Percentiles rank a stretch among this genome's conserved stretches.
Evolutionary conservation across 2,113 vertebrate species (phyloP).

Genomic region (Odontesthes bonariensis): DNA sequence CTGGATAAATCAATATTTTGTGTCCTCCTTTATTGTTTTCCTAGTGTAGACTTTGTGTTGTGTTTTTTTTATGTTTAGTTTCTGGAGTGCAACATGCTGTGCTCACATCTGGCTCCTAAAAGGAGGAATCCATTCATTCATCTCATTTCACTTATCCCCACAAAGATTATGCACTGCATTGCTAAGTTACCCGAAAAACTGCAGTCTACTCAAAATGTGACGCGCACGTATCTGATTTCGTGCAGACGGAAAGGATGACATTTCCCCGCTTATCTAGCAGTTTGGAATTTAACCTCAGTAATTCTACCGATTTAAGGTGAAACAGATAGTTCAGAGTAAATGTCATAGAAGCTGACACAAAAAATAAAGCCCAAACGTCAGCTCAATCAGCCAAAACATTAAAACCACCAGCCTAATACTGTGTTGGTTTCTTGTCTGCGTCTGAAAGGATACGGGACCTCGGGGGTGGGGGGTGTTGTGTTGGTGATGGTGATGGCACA

Average conservation of each 20-base stretch:
- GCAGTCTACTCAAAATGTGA: neutral
- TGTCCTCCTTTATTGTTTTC: too few species aligned
- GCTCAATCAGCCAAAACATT: too few species aligned
- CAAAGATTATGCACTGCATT: neutral
- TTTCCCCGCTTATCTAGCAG: slow-evolving; percentile 35
- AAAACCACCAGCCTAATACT: too few species aligned
- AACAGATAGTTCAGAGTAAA: slow-evolving; percentile 26
- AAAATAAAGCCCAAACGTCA: neutral
- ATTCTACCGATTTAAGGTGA: slow-evolving; percentile 21
- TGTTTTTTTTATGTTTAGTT: too few species aligned
- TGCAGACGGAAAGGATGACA: slow-evolving; percentile 16
- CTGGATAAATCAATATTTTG: too few species aligned
- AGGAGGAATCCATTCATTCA: neutral
- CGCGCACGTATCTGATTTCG: neutral
- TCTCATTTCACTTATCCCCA: too few species aligned
- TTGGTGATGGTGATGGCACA: too few species aligned
- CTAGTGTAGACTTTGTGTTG: too few species aligned
- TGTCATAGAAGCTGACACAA: slow-evolving; percentile 17
- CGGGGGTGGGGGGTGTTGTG: too few species aligned
- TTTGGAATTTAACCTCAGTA: slow-evolving; percentile 38
- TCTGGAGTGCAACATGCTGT: neutral
- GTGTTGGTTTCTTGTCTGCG: too few species aligned
- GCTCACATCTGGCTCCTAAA: neutral
- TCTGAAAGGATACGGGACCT: too few species aligned
- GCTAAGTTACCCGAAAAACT: neutral